Conservation (phyloP, 1,140 invertebrate species). For the fruit fly (Drosophila melanogaster) region Release_6_plus_ISO1_MT NT_037436.4:13112001-13112500, state of each 20-base stretch:
- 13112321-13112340: constrained; percentile 72
- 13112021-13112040: too few relatives aligned
- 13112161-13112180: constrained; percentile 78
- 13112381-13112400: constrained; percentile 71
- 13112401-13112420: constrained; percentile 43
- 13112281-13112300: constrained; percentile 41
- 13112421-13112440: constrained; percentile 61
- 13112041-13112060: too few relatives aligned
- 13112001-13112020: neutral
- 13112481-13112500: constrained; percentile 39
- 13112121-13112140: constrained; percentile 73
- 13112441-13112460: constrained; percentile 42
- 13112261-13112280: constrained; percentile 16
- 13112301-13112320: constrained; percentile 45
- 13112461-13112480: constrained; percentile 57
- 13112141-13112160: constrained; percentile 1
- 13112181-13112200: constrained; percentile 79
- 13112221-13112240: constrained; percentile 38
- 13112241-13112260: constrained; percentile 60
- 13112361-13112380: constrained; percentile 44
- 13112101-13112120: constrained; percentile 54
- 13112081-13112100: constrained; percentile 54
- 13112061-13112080: constrained; percentile 19
- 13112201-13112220: constrained; percentile 71
- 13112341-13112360: constrained; percentile 76